Evolutionary conservation across 2,888 invertebrate species (phyloP), one percentile per base, ranked within the genome.

Genomic region (Buathra laborator): DNA sequence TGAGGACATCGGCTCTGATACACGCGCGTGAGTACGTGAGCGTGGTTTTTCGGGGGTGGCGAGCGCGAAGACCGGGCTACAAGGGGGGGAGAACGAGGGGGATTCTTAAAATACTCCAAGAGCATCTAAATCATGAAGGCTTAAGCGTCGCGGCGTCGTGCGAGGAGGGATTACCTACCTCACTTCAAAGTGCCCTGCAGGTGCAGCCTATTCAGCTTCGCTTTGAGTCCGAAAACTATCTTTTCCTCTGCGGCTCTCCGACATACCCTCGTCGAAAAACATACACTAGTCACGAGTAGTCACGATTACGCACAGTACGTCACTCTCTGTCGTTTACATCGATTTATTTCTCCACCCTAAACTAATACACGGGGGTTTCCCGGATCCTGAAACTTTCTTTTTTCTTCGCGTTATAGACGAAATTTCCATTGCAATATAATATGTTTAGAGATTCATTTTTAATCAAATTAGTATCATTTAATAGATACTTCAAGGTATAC

Each of bases 121-220:
- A 92, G 93, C 93, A 91, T 93, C 93, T 93, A 93, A 93, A 93
- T 93, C 93, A 93, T 91, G 93, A 87, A 90, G 93, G 93, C 93
- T 93, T 93, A 93, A 53, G 78, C 81, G 82, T 76, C 91, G 79
- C 87, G 90, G 90, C 93, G 92, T 93, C 92, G 92, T 90, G 91
- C 92, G 90, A 90, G 91, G 90, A 89, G 92, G 93, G 93, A 93
- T 93, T 93, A 93, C 92, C 91, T 91, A 91, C 92, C 92, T 92
- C 92, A 92, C 92, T 93, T 93, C 93, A 93, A 93, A 93, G 93
- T 92, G 91, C 90, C 92, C 91, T 93, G 93, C 93, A 93, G 93
- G 93, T 93, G 93, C 93, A 92, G 92, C 89, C 89, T 89, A 68
- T 16, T 64, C 53, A 66, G 32, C 53, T 72, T 24, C 76, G 76